Conservation (phyloP, 2,113 vertebrate genomes). For the Odobenus rosmarus region DNA sequence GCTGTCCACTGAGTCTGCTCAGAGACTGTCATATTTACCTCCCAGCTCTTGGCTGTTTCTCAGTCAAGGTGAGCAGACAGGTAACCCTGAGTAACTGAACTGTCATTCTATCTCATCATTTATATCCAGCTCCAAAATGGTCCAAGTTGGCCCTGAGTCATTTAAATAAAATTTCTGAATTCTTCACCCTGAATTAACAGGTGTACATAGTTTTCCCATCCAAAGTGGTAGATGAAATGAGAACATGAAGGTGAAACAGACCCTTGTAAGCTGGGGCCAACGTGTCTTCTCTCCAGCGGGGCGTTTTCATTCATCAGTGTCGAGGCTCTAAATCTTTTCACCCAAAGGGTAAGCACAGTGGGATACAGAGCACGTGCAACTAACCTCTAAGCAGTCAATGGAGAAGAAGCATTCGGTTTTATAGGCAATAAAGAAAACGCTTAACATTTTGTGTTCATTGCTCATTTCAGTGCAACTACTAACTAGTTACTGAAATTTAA, state of each 20-base stretch:
- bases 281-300: too few species aligned
- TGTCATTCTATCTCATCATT: too few species aligned
- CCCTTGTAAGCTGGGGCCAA: neutral
- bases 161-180: neutral
- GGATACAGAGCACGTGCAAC: neutral
- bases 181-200: neutral
- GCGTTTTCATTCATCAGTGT: too few species aligned
- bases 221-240: neutral
- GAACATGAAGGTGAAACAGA: neutral
- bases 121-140: neutral
- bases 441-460: neutral
- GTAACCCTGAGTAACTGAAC: too few species aligned
- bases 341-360: too few species aligned
- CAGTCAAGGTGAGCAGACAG: neutral
- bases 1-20: neutral
- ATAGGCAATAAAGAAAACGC: neutral
- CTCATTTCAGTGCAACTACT: neutral
- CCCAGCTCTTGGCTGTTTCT: neutral
- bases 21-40: too few species aligned
- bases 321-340: too few species aligned
- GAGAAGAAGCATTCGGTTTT: neutral
- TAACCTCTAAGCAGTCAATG: neutral
- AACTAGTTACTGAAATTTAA: neutral
- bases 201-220: too few species aligned
- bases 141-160: neutral